A percentile compares a stretch with the other conserved stretches of the same genome.
phyloP scores from a whole-genome alignment of 1,140 invertebrate species.

The Sogatella furcifera region DNA sequence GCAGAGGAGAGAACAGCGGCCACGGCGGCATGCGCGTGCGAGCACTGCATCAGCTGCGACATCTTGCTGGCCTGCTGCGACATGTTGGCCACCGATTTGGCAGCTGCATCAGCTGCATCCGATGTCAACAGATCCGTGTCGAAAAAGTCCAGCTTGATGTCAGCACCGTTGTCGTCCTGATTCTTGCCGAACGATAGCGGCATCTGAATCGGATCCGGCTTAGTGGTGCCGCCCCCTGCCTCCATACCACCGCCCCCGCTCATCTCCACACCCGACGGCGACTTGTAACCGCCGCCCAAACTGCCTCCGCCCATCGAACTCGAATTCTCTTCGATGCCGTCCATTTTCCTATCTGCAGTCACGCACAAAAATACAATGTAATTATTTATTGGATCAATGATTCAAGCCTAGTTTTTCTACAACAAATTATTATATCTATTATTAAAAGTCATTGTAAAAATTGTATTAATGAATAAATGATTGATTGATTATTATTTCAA shows the following conservation, averaged over 20 bases:
- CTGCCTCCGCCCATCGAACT: constrained; percentile 31
- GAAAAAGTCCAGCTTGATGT: constrained; percentile 89
- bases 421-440: too few species aligned
- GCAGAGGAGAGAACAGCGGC: too few species aligned
- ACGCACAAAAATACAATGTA: too few species aligned
- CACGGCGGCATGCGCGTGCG: constrained; percentile 44
- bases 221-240: constrained; percentile 37
- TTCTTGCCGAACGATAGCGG: constrained; percentile 45
- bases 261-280: too few species aligned
- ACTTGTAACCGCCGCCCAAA: too few species aligned
- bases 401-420: too few species aligned
- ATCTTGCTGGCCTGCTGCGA: constrained; percentile 50
- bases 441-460: too few species aligned
- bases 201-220: constrained; percentile 45
- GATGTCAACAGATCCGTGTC: constrained; percentile 66
- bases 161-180: constrained; percentile 56
- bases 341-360: constrained; percentile 23
- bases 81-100: constrained; percentile 47
- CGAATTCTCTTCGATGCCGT: constrained; percentile 25
- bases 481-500: too few species aligned
- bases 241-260: constrained; percentile 32
- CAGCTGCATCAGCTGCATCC: constrained; percentile 22
- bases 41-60: constrained; percentile 25
- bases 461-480: too few species aligned
- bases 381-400: too few species aligned